Percentiles rank a stretch among this genome's conserved stretches.
Conservation (phyloP, 2,888 invertebrate genomes). For the Odontocerum albicorne region DNA sequence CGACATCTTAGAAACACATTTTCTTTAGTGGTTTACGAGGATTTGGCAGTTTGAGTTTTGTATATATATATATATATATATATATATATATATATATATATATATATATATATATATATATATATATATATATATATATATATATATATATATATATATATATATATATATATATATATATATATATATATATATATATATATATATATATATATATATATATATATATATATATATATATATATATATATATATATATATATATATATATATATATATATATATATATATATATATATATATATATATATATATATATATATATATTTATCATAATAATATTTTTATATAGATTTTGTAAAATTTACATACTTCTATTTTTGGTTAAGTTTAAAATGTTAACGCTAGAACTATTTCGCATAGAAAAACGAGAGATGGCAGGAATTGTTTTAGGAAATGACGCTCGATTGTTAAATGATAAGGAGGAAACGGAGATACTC, state of each 20-base stretch:
- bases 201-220: background rate
- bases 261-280: background rate
- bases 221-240: background rate
- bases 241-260: background rate
- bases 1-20: too few species aligned
- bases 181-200: conserved; percentile 1
- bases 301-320: background rate
- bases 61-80: conserved; percentile 28
- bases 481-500: too few species aligned
- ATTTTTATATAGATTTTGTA: too few species aligned
- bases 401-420: too few species aligned
- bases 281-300: background rate
- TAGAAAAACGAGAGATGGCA: too few species aligned
- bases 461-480: too few species aligned
- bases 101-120: conserved; percentile 10
- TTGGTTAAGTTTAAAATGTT: too few species aligned
- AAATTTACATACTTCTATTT: too few species aligned
- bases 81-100: conserved; percentile 27
- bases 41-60: too few species aligned
- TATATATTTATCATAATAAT: background rate
- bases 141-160: conserved; percentile 7
- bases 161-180: background rate
- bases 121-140: conserved; percentile 10
- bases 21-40: too few species aligned
- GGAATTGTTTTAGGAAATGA: too few species aligned